Base-by-base conservation (phyloP, 2,888 invertebrate genomes). In the Stegana nigrithorax region DNA sequence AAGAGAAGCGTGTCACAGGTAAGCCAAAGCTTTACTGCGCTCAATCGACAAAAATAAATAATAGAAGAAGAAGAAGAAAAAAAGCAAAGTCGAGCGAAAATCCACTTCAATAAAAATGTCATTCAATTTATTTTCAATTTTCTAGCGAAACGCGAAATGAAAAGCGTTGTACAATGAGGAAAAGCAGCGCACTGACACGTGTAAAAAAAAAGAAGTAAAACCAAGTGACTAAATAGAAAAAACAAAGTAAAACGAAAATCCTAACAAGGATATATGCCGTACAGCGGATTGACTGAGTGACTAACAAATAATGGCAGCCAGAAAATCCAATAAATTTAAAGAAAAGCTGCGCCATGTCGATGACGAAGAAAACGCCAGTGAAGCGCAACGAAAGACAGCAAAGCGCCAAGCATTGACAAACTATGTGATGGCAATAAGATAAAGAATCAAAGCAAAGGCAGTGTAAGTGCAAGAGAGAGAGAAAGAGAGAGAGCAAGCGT, bases 91-190 rank as follows among this genome's bases (percentile, higher is more conserved):
- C 64, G 51, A 66, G 60, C 66, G 65, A 78, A 80, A 78, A 76
- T 78, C 75, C 74, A 68, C 77, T 74, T 80, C 75, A 80, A 76
- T 76, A 76, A 76, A 76, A 76, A 78, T 73, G 75, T 76, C 75
- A 78, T 76, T 76, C 75, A 76, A 76, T 76, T 76, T 78, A 80
- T 76, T 80, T 78, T 76, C 80, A 70, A 76, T 80, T 75, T 80
- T 75, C 70, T 62, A 73, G 65, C 65, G 56, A 27, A 55, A 60
- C 44, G 44, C 61, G 66, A 67, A 76, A 77, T 62, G 78, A 67
- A 69, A 70, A 47, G 63, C 60, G 65, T 21, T 26, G 23, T 23
- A 23, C 56, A 39, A 36, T 39, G 39, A 42, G 42, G n/a, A 39
- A 7, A 25, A 42, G 42, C 17, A 50, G 26, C 14, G 19, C 8